Evolutionary conservation across 2,113 vertebrate species (phyloP).

Genomic region (Cephalopterus ornatus): DNA sequence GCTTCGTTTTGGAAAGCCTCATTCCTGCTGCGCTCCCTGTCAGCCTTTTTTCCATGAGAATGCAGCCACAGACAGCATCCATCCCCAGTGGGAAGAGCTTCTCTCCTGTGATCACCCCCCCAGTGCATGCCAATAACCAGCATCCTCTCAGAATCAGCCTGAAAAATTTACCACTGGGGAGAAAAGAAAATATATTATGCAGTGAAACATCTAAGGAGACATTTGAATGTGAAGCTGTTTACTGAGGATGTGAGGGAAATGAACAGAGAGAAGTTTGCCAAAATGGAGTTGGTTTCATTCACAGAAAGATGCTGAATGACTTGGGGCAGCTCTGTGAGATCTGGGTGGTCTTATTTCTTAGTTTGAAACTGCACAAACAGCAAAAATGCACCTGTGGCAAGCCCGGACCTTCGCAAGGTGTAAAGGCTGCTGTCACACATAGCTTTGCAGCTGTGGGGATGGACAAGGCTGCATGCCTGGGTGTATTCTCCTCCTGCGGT

Average conservation of each 20-base stretch:
- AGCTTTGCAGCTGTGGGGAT: neutral
- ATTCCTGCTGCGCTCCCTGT: neutral
- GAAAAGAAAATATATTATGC: neutral
- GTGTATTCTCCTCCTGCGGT: neutral
- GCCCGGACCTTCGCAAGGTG: neutral
- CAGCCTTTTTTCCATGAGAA: neutral
- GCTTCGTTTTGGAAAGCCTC: neutral
- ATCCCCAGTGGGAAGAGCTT: rapidly evolving
- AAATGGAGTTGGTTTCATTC: neutral
- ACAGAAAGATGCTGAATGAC: neutral
- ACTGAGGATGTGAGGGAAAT: neutral
- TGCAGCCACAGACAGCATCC: neutral
- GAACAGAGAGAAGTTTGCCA: neutral
- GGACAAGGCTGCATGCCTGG: too few species aligned
- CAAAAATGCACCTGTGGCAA: neutral
- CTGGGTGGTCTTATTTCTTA: neutral
- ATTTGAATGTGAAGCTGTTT: neutral
- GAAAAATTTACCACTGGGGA: neutral
- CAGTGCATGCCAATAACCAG: neutral
- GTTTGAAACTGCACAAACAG: neutral
- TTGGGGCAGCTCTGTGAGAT: neutral
- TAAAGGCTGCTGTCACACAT: rapidly evolving
- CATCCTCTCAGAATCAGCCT: neutral
- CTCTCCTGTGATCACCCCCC: rapidly evolving
- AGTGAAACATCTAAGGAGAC: neutral